phyloP scores from a whole-genome alignment of 92 coral and sea anemone genomes.

The Paragorgia papillata region DNA sequence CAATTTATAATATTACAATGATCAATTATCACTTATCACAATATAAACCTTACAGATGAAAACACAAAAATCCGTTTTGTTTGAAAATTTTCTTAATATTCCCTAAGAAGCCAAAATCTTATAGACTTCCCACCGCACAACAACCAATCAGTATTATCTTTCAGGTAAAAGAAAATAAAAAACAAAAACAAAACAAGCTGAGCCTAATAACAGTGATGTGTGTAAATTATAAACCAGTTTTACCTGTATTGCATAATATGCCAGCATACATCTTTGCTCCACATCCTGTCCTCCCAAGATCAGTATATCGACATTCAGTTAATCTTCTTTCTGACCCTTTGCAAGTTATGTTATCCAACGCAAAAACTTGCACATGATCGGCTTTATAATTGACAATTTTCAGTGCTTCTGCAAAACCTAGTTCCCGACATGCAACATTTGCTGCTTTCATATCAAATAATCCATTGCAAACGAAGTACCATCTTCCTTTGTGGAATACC shows the following conservation, averaged over 20 bases:
- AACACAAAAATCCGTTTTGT: too few species aligned
- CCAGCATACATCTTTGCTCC: not conserved
- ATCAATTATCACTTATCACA: too few species aligned
- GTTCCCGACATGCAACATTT: slow-evolving; percentile 67
- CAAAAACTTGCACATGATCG: not conserved
- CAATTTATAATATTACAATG: too few species aligned
- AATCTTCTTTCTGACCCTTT: not conserved
- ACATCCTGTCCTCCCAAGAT: not conserved
- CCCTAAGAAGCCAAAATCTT: too few species aligned
- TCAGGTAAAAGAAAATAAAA: too few species aligned
- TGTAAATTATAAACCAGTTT: too few species aligned
- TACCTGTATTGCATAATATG: not conserved
- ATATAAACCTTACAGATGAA: too few species aligned
- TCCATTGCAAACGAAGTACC: slow-evolving; percentile 69
- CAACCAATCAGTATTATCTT: too few species aligned
- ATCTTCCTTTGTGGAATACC: slow-evolving; percentile 47
- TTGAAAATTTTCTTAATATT: too few species aligned
- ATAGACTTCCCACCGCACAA: too few species aligned
- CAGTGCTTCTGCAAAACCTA: slow-evolving; percentile 66
- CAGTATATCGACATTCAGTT: not conserved
- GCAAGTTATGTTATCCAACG: not conserved
- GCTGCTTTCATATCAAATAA: slow-evolving; percentile 68
- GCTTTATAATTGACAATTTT: not conserved
- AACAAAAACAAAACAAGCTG: too few species aligned
- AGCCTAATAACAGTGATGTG: too few species aligned